These are phyloP conservation scores for Tinamus guttatus DNA, from an alignment of 2,113 vertebrate species.

Conservation along the genomic window DNA sequence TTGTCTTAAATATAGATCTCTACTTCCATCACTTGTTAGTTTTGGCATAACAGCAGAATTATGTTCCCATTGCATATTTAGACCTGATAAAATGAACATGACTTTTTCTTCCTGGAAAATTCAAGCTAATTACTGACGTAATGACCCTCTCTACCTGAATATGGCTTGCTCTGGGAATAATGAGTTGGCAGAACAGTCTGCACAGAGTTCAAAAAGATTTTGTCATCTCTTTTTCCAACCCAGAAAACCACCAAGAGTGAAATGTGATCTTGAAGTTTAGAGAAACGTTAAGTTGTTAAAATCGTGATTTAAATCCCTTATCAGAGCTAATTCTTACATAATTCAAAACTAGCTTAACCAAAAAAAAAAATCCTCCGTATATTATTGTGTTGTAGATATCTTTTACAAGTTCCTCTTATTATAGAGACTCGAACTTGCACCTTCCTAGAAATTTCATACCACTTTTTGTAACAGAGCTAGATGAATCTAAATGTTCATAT, in stretches of 20 bases:
- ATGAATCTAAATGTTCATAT: not conserved
- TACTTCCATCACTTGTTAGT: constrained; percentile 44
- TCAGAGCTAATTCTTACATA: not conserved
- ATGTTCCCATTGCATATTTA: constrained; percentile 51
- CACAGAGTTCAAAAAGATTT: not conserved
- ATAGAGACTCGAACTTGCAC: not conserved
- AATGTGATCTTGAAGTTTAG: not conserved
- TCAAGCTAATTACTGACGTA: constrained; percentile 15
- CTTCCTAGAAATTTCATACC: not conserved
- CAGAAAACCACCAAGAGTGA: not conserved
- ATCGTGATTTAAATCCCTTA: not conserved
- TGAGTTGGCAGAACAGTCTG: not conserved
- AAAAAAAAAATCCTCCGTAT: not conserved
- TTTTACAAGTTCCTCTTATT: not conserved
- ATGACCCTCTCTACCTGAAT: constrained; percentile 34
- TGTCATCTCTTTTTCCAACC: not conserved
- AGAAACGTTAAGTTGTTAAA: not conserved
- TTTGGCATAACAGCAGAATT: constrained; percentile 43
- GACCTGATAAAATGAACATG: not conserved
- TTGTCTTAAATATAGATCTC: constrained; percentile 44
- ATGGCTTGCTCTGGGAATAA: constrained; percentile 23
- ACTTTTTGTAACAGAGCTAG: not conserved
- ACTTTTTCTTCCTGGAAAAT: constrained; percentile 41
- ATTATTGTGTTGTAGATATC: not conserved
- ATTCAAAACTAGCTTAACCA: not conserved